phyloP scores from a whole-genome alignment of 1,140 invertebrate genomes.

The Tachypleus tridentatus region DNA sequence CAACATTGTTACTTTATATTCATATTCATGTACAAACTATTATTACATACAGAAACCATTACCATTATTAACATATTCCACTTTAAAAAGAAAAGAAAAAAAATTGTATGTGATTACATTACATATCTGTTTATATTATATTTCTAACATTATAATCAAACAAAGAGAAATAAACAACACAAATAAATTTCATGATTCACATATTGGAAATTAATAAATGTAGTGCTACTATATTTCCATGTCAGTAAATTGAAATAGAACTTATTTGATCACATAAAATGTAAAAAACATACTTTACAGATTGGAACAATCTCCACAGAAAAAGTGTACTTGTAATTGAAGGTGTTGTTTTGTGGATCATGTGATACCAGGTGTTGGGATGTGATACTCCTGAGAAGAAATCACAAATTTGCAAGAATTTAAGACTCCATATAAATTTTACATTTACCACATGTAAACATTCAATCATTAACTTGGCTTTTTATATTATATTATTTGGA shows the following conservation, averaged over 20 bases:
- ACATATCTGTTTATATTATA: background rate
- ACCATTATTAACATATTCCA: no score
- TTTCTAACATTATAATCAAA: slow-evolving; percentile 1
- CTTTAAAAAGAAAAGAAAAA: no score
- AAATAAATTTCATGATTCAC: slow-evolving; percentile 1
- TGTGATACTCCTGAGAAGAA: slow-evolving; percentile 51
- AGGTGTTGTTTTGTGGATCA: slow-evolving; percentile 91
- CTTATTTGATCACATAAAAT: background rate
- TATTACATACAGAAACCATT: no score
- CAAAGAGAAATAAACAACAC: slow-evolving; percentile 1
- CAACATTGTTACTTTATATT: background rate
- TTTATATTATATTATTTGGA: background rate
- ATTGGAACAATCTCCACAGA: slow-evolving; percentile 93
- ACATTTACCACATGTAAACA: no score
- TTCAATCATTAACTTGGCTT: no score
- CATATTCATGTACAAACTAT: no score
- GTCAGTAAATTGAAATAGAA: background rate
- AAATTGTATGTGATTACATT: background rate
- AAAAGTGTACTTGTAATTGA: slow-evolving; percentile 76
- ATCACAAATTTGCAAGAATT: background rate
- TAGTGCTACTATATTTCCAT: no score
- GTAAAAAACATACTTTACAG: slow-evolving; percentile 54
- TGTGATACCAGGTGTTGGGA: slow-evolving; percentile 96
- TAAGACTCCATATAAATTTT: no score
- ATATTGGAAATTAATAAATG: background rate